A percentile compares a stretch with the other conserved stretches of the same genome.
Evolutionary conservation across 2,888 invertebrate species (phyloP).

Genomic region (Pheosia gnoma): DNA sequence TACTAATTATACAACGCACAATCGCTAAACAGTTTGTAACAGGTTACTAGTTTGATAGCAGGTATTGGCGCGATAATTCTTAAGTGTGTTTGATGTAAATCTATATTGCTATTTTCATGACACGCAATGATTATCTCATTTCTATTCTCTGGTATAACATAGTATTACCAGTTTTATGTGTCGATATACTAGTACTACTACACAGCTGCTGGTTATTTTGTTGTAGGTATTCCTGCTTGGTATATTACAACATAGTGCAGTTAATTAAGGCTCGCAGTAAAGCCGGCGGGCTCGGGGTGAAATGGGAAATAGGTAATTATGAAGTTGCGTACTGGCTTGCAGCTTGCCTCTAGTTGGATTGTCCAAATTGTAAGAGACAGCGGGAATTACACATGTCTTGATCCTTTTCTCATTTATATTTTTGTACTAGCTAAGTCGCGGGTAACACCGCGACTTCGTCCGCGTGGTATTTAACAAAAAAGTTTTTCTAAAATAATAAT

Average conservation of each 20-base stretch:
- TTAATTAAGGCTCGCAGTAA: conserved; percentile 75
- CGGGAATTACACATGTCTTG: conserved; percentile 14
- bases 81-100: too few relatives aligned
- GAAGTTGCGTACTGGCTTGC: conserved; percentile 76
- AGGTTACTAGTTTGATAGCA: too few relatives aligned
- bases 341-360: conserved; percentile 48
- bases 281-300: conserved; percentile 68
- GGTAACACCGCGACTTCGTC: too few relatives aligned
- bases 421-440: too few relatives aligned
- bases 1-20: too few relatives aligned
- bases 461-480: too few relatives aligned
- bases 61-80: too few relatives aligned
- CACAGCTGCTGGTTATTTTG: conserved; percentile 41
- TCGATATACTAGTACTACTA: conserved; percentile 14
- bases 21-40: too few relatives aligned
- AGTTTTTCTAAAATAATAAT: too few relatives aligned
- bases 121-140: too few relatives aligned
- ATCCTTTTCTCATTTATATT: background rate
- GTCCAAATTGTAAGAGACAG: conserved; percentile 31
- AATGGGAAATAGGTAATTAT: conserved; percentile 82
- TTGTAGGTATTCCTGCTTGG: conserved; percentile 40
- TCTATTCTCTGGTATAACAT: too few relatives aligned
- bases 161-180: conserved; percentile 12
- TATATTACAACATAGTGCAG: conserved; percentile 64
- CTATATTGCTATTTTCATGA: too few relatives aligned